A percentile compares a stretch with the other conserved stretches of the same genome.
Evolutionary conservation across 2,888 invertebrate species (phyloP).

Genomic region (Anodontia alba): DNA sequence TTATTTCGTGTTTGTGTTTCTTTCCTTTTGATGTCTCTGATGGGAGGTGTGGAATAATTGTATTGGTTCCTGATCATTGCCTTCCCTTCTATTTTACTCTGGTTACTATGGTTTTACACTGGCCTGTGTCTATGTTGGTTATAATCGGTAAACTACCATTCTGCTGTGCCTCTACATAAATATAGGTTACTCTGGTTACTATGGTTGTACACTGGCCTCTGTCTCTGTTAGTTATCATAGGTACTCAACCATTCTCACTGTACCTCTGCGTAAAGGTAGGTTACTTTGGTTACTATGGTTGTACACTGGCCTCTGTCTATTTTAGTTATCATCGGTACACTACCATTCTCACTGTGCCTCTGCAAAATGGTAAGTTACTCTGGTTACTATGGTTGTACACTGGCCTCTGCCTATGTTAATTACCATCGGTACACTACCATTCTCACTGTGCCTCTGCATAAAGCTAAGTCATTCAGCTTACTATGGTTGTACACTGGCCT

Average conservation of each 20-base stretch:
- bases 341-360: conserved; percentile 77
- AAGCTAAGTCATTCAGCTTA: conserved; percentile 65
- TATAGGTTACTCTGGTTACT: too few species aligned
- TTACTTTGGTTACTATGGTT: conserved; percentile 43
- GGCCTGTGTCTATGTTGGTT: too few species aligned
- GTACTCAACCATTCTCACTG: conserved; percentile 77
- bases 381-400: conserved; percentile 58
- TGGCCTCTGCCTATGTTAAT: conserved; percentile 72
- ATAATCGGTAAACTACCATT: too few species aligned
- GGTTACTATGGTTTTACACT: too few species aligned
- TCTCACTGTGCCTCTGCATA: conserved; percentile 78
- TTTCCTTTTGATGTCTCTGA: too few species aligned
- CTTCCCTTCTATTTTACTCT: too few species aligned
- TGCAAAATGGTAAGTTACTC: conserved; percentile 73
- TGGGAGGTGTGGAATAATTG: too few species aligned
- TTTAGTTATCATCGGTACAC: conserved; percentile 67
- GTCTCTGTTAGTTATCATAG: conserved; percentile 69
- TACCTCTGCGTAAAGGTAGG: conserved; percentile 78
- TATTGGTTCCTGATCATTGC: too few species aligned
- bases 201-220: conserved; percentile 74
- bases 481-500: background rate
- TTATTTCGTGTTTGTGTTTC: too few species aligned
- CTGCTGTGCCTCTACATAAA: too few species aligned
- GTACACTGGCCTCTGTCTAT: too few species aligned
- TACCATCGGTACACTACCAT: conserved; percentile 72